phyloP scores from a whole-genome alignment of 2,888 invertebrate species.

The Oxyteleia sp. region DNA sequence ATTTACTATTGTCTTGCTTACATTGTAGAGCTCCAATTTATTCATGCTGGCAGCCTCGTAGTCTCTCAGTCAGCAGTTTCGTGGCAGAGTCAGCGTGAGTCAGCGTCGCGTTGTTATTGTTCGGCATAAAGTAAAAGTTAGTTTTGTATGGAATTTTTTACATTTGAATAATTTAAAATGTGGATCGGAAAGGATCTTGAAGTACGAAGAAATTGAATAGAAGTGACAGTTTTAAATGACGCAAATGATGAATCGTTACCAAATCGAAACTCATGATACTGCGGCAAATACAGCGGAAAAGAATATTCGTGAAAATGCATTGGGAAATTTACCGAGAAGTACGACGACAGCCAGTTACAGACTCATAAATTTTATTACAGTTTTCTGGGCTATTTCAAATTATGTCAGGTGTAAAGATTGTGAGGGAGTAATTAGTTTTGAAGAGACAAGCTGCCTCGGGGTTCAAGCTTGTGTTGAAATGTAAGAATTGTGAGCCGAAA shows the following conservation, averaged over 20 bases:
- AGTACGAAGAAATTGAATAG: constrained; percentile 3
- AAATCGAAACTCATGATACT: constrained; percentile 2
- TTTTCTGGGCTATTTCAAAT: constrained; percentile 23
- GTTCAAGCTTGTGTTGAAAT: constrained; percentile 29
- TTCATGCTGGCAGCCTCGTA: too few species aligned
- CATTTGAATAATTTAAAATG: background rate
- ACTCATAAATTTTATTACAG: constrained; percentile 18
- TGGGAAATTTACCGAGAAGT: constrained; percentile 24
- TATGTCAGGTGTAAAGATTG: constrained; percentile 22
- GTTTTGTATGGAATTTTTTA: background rate
- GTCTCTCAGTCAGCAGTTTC: too few species aligned
- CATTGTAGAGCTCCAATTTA: too few species aligned
- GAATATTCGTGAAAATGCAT: constrained; percentile 12
- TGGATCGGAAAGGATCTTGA: constrained; percentile 14
- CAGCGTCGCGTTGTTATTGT: constrained; percentile 1
- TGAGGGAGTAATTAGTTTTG: constrained; percentile 12
- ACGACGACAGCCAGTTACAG: constrained; percentile 24
- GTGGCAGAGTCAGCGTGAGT: too few species aligned
- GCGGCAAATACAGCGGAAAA: constrained; percentile 9
- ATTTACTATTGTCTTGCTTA: background rate
- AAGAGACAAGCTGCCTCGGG: constrained; percentile 12
- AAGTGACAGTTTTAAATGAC: too few species aligned
- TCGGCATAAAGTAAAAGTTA: background rate
- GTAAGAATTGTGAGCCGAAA: constrained; percentile 23
- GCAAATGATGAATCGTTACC: constrained; percentile 18